Percentiles rank a stretch among this genome's conserved stretches.
Evolutionary conservation across 2,888 invertebrate genomes (phyloP).

Genomic region (Hymenopus coronatus): DNA sequence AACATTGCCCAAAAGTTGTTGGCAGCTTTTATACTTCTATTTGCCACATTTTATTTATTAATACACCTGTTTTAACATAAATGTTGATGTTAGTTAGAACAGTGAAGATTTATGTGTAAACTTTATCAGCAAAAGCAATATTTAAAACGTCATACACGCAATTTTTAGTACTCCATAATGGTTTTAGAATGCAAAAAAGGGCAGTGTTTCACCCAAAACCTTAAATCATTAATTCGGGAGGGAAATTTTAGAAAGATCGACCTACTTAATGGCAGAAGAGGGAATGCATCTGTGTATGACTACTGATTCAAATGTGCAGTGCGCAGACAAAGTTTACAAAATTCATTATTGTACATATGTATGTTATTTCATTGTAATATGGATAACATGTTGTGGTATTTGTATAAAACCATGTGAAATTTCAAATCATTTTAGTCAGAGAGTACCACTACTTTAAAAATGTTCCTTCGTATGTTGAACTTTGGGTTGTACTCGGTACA

Average conservation of each 20-base stretch:
- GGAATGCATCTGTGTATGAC: background rate
- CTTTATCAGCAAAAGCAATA: background rate
- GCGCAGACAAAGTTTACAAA: background rate
- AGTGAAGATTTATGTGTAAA: background rate
- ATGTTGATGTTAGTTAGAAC: background rate
- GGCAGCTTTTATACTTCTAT: background rate
- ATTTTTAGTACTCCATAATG: constrained; percentile 5
- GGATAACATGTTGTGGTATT: background rate
- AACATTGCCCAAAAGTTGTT: background rate
- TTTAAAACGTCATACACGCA: background rate
- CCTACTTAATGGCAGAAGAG: background rate
- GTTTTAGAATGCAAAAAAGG: background rate
- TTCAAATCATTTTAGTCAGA: background rate
- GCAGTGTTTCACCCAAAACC: background rate
- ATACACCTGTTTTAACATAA: background rate
- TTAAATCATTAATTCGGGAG: background rate
- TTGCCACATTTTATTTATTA: background rate
- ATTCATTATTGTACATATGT: background rate
- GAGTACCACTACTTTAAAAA: background rate
- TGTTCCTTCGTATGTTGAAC: background rate
- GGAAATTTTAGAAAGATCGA: background rate
- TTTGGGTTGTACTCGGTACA: background rate
- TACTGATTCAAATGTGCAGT: background rate
- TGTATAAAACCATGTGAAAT: background rate
- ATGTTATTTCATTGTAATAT: background rate